phyloP scores from a whole-genome alignment of 2,888 invertebrate species.

The Dexiosoma caninum region DNA sequence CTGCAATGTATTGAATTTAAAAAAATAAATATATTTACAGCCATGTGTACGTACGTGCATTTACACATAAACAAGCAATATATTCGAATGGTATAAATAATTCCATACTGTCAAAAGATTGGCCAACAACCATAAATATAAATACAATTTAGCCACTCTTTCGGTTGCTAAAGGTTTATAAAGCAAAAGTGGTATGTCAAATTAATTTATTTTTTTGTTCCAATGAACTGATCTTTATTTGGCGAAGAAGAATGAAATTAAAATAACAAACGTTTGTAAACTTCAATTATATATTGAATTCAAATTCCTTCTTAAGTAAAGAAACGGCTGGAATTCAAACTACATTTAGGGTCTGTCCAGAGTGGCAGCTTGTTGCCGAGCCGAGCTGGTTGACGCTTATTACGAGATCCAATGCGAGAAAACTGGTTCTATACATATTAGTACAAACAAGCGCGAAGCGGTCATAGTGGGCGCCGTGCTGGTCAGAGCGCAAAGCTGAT shows the following conservation, averaged over 20 bases:
- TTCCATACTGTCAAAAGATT: conserved; percentile 18
- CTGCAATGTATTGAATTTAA: not conserved
- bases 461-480: no score
- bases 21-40: not conserved
- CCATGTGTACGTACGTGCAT: not conserved
- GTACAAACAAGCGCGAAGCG: no score
- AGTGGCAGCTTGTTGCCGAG: no score
- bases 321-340: no score
- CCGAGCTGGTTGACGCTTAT: no score
- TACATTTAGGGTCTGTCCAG: no score
- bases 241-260: not conserved
- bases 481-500: no score
- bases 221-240: conserved; percentile 23
- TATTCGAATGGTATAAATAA: not conserved
- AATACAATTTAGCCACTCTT: conserved; percentile 41
- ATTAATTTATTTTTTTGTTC: not conserved
- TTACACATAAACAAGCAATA: conserved; percentile 13
- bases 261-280: not conserved
- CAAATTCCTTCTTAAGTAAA: no score
- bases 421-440: no score
- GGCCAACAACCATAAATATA: conserved; percentile 12
- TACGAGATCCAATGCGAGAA: no score
- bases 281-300: not conserved
- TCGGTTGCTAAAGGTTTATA: conserved; percentile 18
- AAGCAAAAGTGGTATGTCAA: conserved; percentile 2